Percentiles rank a stretch among this genome's conserved stretches.
These are phyloP conservation scores for Cnemophilus loriae DNA, from an alignment of 2,113 vertebrate genomes.

Conservation along the genomic window DNA sequence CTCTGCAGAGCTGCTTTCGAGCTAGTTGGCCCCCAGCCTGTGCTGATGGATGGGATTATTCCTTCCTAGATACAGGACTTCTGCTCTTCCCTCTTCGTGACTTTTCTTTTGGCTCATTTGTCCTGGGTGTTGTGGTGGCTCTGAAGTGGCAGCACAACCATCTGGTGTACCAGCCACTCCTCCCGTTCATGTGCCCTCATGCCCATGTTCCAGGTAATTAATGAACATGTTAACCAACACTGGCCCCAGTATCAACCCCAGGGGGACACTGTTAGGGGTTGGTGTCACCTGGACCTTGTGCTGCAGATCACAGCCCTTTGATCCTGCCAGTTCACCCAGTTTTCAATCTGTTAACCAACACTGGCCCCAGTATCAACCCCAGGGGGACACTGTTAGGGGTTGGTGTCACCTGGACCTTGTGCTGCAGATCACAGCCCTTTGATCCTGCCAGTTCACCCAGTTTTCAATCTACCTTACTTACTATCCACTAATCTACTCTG, in stretches of 20 bases:
- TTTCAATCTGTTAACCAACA: not conserved
- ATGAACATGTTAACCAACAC: not conserved
- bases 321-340: not conserved
- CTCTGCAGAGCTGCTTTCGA: not conserved
- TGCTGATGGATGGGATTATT: not conserved
- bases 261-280: not conserved
- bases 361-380: no score
- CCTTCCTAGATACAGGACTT: not conserved
- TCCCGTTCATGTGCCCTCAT: not conserved
- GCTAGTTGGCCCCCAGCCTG: not conserved
- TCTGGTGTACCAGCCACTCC: not conserved
- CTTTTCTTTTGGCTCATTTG: not conserved
- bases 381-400: not conserved
- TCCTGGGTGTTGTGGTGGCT: not conserved
- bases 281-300: not conserved
- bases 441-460: not conserved
- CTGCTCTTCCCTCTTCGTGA: not conserved
- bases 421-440: not conserved
- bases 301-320: not conserved
- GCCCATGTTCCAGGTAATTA: not conserved
- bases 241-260: no score
- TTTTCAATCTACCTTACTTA: not conserved
- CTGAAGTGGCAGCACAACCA: not conserved
- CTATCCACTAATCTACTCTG: not conserved
- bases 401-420: not conserved